Conservation (phyloP, 2,888 invertebrate species). For the Anoncus sp. region DNA sequence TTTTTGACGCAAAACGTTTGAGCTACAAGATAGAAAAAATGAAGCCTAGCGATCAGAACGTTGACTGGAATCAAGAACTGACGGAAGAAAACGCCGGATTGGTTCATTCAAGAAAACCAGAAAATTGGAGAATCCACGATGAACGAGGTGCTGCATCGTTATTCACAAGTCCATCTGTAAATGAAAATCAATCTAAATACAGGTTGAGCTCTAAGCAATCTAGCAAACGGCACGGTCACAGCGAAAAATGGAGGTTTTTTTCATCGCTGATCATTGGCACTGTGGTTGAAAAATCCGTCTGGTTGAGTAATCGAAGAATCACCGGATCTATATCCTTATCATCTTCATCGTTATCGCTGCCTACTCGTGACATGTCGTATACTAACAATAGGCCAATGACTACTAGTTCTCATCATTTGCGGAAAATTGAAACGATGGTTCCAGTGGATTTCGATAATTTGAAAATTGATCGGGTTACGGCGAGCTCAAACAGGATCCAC, state of each 20-base stretch:
- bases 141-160: neutral
- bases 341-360: constrained; percentile 2
- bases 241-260: constrained; percentile 1
- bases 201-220: neutral
- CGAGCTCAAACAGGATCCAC: neutral
- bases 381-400: neutral
- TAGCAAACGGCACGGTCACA: neutral
- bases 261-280: neutral
- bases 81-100: neutral
- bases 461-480: neutral
- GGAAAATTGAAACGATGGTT: neutral
- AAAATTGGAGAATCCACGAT: neutral
- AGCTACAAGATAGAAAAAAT: neutral
- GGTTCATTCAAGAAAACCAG: neutral
- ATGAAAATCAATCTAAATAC: neutral
- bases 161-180: neutral
- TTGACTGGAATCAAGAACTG: neutral
- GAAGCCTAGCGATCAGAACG: neutral
- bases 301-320: constrained; percentile 3
- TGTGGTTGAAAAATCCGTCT: neutral
- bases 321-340: constrained; percentile 8
- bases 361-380: neutral
- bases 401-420: neutral
- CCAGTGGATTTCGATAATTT: neutral
- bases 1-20: constrained; percentile 1